Percentiles rank a stretch among this genome's conserved stretches.
These are phyloP conservation scores for Phalacrocorax carbo DNA, from an alignment of 2,113 vertebrate genomes.

Conservation along the genomic window DNA sequence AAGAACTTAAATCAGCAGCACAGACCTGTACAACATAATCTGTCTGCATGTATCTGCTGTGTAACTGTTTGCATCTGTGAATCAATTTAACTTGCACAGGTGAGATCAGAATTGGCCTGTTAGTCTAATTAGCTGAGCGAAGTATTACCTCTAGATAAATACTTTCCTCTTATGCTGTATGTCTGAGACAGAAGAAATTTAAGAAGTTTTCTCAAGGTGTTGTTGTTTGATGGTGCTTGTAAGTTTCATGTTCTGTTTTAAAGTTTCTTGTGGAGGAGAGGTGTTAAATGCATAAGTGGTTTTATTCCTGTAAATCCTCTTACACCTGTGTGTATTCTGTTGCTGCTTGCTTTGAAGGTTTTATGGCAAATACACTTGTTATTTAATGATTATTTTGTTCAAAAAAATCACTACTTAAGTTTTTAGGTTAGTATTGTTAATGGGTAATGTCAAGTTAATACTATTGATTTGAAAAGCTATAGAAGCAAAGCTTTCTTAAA, in stretches of 20 bases:
- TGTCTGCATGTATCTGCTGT: neutral
- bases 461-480: neutral
- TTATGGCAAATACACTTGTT: neutral
- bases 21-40: neutral
- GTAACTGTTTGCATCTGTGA: neutral
- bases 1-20: neutral
- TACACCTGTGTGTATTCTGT: neutral
- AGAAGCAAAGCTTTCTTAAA: neutral
- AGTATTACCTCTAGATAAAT: neutral
- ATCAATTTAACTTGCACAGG: neutral
- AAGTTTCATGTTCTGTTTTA: neutral
- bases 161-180: neutral
- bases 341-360: neutral
- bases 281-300: neutral
- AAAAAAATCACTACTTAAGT: neutral
- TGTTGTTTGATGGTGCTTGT: neutral
- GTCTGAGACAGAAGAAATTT: neutral
- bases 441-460: neutral
- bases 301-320: neutral
- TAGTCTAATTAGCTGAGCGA: neutral
- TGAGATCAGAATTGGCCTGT: neutral
- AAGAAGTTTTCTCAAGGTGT: neutral
- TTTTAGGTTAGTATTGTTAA: neutral
- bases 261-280: neutral
- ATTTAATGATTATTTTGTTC: neutral